Evolutionary conservation across 2,888 invertebrate genomes (phyloP), one percentile per base, ranked within the genome.

Genomic region (Rhynchonema sp.): DNA sequence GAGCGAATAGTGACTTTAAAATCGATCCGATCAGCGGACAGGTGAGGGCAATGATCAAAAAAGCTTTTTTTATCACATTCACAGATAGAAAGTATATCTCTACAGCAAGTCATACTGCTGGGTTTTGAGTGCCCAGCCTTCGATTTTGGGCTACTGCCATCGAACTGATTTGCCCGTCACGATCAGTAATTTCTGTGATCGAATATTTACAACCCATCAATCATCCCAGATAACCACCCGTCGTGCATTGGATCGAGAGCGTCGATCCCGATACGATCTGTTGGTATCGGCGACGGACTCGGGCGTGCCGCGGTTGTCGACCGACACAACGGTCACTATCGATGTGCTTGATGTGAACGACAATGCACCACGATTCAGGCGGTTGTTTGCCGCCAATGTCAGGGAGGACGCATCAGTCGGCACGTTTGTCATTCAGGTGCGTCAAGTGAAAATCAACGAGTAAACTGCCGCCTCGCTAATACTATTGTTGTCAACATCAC

Each of bases 261-360:
- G 83, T 67, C 81, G 85, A 46, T 90, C 88, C 76, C 82, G 88
- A 64, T 89, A 90, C 77, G 87, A 87, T 67, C 79, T 94, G 65
- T 83, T 84, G 59, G 84, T 89, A 60, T 80, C 83, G 61, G 92
- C 89, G 1, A 82, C 82, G 55, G 94, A 94, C 77, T n/a, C 17
- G 2, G 23, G 56, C 20, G 2, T n/a, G 25, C 17, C 20, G 20
- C 56, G 86, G 2, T 77, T 89, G 64, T 82, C 83, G 62, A 82
- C 87, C 1, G 84, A 85, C 69, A 84, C 87, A 61, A 81, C 83
- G 62, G 81, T 94, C 46, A 70, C 76, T 58, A 82, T 94, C 59
- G 87, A 90, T 76, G 74, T 77, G 63, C 84, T 87, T 66, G 92
- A 94, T 76, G 91, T 92, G 26, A 89, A 94, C 77, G 92, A 92